Base-by-base conservation (phyloP, 2,888 invertebrate species). In the Graphium colonna region DNA sequence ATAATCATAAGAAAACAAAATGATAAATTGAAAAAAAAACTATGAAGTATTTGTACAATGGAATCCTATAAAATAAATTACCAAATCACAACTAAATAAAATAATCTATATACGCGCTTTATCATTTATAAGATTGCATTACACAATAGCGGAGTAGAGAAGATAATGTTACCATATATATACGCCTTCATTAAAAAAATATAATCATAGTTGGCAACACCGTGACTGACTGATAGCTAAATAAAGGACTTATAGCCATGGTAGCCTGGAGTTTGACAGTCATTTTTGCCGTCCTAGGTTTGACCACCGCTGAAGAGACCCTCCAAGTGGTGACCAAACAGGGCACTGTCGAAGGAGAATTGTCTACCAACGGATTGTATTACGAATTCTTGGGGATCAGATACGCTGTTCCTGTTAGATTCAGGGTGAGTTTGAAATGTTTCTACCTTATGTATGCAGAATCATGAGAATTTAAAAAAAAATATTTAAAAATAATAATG, bases 331-430 rank as follows among this genome's bases (percentile, higher is more conserved):
- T 64, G 2, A 88, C 87, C 0, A 75, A 75, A 15, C 78, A 87
- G 42, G 89, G 89, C 0, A 74, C 76, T 61, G 70, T 89, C 0
- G 81, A 87, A 58, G 89, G 89, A 0, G 68, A 57, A 58, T 69
- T 89, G 45, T 68, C 80, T 0, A 28, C 62, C 0, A 83, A 73
- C 58, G 82, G 73, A 21, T 45, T 76, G 8, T 86, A 76, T 60
- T 86, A 82, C 58, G 84, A 89, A 56, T 89, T 76, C 62, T 68
- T 81, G 52, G 87, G 83, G 4, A 77, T 89, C 3, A 60, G 78
- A 65, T 89, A 89, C 64, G 89, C 68, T 0, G 66, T 79, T 1
- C 75, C 82, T 1, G 67, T 79, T 1, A 78, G 70, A 62, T 89
- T 83, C 63, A 62, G 68, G 73, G 89, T 86, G 62, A 82, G 83